Base-by-base conservation (phyloP, 1,140 invertebrate species). In the Leptinotarsa lineolata region DNA sequence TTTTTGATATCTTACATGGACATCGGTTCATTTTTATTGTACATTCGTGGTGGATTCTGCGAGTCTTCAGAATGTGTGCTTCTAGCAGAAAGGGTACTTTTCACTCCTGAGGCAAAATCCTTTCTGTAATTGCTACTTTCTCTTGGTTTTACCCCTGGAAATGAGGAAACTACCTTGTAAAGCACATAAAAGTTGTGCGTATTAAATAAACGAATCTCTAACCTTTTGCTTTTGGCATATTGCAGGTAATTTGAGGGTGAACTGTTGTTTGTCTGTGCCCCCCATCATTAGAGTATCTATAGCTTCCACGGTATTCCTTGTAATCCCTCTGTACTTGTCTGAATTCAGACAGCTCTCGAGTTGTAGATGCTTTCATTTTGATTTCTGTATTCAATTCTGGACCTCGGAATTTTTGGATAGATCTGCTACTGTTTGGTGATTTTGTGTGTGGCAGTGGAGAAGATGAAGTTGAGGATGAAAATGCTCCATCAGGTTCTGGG, bases 401-500 rank as follows among this genome's bases (percentile, higher is more conserved):
- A 70, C 66, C 74, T 59, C 73, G 73, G 44, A 61, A 74, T 71
- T 76, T 80, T 71, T 72, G 61, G 70, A 72, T 68, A 46, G 61
- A 64, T 54, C 67, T 74, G 45, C 67, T 68, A 44, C 67, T 72
- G 18, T 54, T 13, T 54, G 60, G 63, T 65, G 46, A 54, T 61
- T 80, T 77, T 68, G 54, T 72, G 18, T 68, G 58, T 45, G 75
- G 68, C 24, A 74, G 54, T 66, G 72, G 63, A 45, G 82, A 80
- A n/a, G 82, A 83, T 20, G 83, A 85, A 6, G 85, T 81, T 54
- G 85, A 82, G 8, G 86, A 86, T 11, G 89, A 89, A 0, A 88
- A 86, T 22, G 90, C 91, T 3, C 91, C 91, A 73, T 92, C 91
- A 3, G 91, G 91, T 74, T 91, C 90, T 59, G 72, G 70, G n/a